Percentiles rank a stretch among this genome's conserved stretches.
phyloP scores from a whole-genome alignment of 2,797 vertebrate species.

The Enteromius fasciolatus region DNA sequence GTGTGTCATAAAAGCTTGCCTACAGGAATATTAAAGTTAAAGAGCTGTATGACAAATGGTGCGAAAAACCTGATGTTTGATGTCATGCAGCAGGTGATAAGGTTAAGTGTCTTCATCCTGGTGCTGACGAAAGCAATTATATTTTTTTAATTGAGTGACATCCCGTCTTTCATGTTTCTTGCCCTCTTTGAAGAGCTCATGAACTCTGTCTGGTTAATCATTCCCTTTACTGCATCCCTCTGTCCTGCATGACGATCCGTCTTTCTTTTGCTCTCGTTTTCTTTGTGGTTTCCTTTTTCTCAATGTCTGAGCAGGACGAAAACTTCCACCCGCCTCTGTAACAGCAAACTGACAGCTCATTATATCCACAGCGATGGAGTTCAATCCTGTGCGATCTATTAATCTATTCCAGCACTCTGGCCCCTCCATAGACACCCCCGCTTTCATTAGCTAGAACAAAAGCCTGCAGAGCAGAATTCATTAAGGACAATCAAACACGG shows the following conservation, averaged over 20 bases:
- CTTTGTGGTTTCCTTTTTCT: conserved; percentile 57
- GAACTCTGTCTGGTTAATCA: conserved; percentile 34
- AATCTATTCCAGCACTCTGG: conserved; percentile 68
- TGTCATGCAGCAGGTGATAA: conserved; percentile 19
- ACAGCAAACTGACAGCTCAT: conserved; percentile 73
- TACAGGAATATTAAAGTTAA: neutral
- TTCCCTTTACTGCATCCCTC: neutral
- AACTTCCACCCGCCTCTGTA: conserved; percentile 52
- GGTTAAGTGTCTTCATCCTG: conserved; percentile 46
- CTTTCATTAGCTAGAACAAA: conserved; percentile 77
- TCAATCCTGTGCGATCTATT: conserved; percentile 74
- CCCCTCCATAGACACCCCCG: conserved; percentile 60
- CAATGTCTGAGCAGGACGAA: conserved; percentile 28
- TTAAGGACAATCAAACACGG: conserved; percentile 72
- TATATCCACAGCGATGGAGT: conserved; percentile 72
- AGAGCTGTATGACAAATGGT: neutral
- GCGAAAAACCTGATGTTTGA: conserved; percentile 5
- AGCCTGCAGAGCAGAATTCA: conserved; percentile 68
- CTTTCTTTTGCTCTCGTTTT: conserved; percentile 58
- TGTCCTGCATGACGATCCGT: conserved; percentile 12
- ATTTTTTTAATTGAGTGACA: conserved; percentile 54
- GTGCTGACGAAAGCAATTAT: conserved; percentile 56
- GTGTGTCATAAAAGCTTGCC: neutral
- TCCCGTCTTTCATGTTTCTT: conserved; percentile 61
- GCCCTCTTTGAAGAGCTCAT: conserved; percentile 39